These are phyloP conservation scores for Eospalax fontanierii DNA, from an alignment of 2,797 vertebrate species.

Conservation along the genomic window DNA sequence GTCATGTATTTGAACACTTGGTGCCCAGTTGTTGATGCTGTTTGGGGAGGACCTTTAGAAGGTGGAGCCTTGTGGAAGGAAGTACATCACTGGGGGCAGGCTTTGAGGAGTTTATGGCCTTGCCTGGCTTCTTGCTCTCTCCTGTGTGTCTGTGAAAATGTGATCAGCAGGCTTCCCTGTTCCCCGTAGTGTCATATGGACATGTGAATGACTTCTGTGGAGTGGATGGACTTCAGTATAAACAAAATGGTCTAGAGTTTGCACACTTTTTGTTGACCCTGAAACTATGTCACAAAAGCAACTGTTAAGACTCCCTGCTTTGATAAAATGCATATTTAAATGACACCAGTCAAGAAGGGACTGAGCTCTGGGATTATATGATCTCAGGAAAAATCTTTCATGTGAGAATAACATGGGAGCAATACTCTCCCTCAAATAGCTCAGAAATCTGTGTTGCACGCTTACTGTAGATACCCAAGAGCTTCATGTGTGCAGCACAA, in stretches of 20 bases:
- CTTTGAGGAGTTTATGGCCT: not conserved
- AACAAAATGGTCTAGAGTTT: slow-evolving; percentile 23
- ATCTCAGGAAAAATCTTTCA: slow-evolving; percentile 23
- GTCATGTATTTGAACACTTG: too few species aligned
- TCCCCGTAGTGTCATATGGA: too few species aligned
- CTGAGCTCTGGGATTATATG: slow-evolving; percentile 1
- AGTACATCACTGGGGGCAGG: not conserved
- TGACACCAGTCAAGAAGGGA: not conserved
- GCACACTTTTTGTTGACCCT: slow-evolving; percentile 47
- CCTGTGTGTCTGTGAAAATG: not conserved
- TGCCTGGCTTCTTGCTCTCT: not conserved
- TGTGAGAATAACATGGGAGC: not conserved
- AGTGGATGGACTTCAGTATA: not conserved
- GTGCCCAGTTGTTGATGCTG: not conserved
- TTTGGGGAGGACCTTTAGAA: not conserved
- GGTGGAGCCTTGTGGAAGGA: not conserved
- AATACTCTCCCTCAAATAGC: slow-evolving; percentile 36
- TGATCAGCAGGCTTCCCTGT: too few species aligned
- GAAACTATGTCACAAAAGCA: slow-evolving; percentile 43
- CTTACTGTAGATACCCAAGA: not conserved
- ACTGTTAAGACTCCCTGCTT: slow-evolving; percentile 24
- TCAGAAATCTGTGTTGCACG: not conserved
- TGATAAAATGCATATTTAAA: not conserved
- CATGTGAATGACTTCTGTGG: too few species aligned
- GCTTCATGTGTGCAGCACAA: not conserved